Percentiles rank a stretch among this genome's conserved stretches.
phyloP scores from a whole-genome alignment of 2,797 vertebrate species.

The Cyprinella venusta region DNA sequence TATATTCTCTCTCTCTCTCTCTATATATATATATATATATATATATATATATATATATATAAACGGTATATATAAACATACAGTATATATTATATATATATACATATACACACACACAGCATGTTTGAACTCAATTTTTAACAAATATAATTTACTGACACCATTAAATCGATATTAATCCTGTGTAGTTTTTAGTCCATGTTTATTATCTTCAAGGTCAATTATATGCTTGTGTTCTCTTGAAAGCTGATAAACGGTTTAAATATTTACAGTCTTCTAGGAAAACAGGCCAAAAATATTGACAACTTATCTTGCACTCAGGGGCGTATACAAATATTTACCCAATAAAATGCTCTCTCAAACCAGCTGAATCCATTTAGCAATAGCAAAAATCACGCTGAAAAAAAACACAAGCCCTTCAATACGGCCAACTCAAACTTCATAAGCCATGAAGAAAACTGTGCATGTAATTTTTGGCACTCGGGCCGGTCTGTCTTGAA shows the following conservation, averaged over 20 bases:
- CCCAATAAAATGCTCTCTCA: slow-evolving; percentile 6
- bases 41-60: too few relatives aligned
- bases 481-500: background rate
- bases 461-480: too few relatives aligned
- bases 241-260: slow-evolving; percentile 15
- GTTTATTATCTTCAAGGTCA: slow-evolving; percentile 9
- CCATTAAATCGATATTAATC: background rate
- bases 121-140: background rate
- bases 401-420: background rate
- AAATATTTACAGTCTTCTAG: slow-evolving; percentile 8
- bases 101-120: background rate
- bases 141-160: background rate
- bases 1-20: too few relatives aligned
- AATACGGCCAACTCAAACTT: background rate
- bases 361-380: background rate
- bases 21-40: too few relatives aligned
- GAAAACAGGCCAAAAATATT: slow-evolving; percentile 10
- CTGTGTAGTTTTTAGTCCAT: background rate
- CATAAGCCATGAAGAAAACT: background rate
- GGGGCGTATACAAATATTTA: slow-evolving; percentile 21
- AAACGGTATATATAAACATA: too few relatives aligned
- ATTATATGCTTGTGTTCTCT: background rate
- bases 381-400: background rate
- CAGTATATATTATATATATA: background rate
- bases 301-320: background rate